These are phyloP conservation scores for Hepsetus odoe DNA, from an alignment of 2,113 vertebrate species.

Conservation along the genomic window DNA sequence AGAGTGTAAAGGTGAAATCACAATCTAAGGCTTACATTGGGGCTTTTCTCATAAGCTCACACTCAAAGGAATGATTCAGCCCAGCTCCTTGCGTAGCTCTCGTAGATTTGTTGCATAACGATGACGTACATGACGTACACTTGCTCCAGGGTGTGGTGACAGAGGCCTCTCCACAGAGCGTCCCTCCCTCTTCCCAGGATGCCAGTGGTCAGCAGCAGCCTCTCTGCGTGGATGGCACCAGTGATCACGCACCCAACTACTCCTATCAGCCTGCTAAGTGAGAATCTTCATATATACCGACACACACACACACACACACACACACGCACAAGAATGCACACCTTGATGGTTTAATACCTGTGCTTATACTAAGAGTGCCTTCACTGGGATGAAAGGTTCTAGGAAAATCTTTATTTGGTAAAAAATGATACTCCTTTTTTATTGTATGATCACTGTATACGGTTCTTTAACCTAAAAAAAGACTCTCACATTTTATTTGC, in stretches of 20 bases:
- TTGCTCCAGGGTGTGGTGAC: constrained; percentile 89
- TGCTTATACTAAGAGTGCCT: neutral
- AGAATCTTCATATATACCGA: constrained; percentile 58
- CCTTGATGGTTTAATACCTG: neutral
- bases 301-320: neutral
- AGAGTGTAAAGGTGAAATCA: neutral
- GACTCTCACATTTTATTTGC: too few species aligned
- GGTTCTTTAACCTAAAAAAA: too few species aligned
- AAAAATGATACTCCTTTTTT: too few species aligned
- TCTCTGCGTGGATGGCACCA: constrained; percentile 89
- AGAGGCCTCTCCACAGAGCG: constrained; percentile 90
- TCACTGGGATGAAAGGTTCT: too few species aligned
- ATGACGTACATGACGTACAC: constrained; percentile 27
- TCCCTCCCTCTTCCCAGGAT: constrained; percentile 91
- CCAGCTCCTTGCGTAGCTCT: neutral
- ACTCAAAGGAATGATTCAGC: neutral
- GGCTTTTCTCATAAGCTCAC: neutral
- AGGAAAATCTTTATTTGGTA: too few species aligned
- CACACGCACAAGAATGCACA: neutral
- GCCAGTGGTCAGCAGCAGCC: constrained; percentile 91
- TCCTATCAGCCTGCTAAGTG: constrained; percentile 95
- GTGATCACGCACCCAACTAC: constrained; percentile 89
- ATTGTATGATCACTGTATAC: too few species aligned
- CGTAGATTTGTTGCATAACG: constrained; percentile 18
- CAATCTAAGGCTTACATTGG: neutral